Evolutionary conservation across 2,113 vertebrate species (phyloP).

Genomic region (Pomatorhinus ruficollis): DNA sequence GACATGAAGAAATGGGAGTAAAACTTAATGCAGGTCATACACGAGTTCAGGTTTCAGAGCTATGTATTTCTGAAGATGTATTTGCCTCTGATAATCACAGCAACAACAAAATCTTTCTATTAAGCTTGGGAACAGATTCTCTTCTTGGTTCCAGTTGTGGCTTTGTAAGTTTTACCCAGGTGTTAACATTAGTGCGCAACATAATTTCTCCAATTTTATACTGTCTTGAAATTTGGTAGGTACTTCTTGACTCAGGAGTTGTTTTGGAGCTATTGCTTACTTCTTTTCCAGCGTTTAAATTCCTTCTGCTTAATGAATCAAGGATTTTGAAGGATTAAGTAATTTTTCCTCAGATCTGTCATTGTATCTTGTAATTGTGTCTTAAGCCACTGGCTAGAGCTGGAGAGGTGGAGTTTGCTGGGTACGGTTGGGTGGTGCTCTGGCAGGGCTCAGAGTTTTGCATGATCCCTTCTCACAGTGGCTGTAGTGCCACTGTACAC

Average conservation of each 20-base stretch:
- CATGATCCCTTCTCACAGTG: background rate
- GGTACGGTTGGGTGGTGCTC: background rate
- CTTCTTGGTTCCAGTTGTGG: background rate
- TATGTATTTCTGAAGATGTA: background rate
- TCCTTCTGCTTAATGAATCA: background rate
- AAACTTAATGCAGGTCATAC: background rate
- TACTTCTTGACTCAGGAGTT: background rate
- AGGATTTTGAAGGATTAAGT: background rate
- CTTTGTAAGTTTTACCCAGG: background rate
- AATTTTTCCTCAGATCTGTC: background rate
- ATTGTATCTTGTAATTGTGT: background rate
- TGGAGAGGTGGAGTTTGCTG: background rate
- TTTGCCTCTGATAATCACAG: background rate
- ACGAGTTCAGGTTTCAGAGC: background rate
- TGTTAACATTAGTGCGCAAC: background rate
- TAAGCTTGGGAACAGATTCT: background rate
- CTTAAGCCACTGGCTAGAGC: background rate
- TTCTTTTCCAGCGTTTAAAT: background rate
- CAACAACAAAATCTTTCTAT: background rate
- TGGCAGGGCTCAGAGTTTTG: background rate
- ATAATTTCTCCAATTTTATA: background rate
- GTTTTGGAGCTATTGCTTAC: background rate
- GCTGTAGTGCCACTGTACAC: rapidly evolving
- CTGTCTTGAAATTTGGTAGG: background rate
- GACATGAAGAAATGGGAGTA: background rate